phyloP scores from a whole-genome alignment of 2,888 invertebrate genomes.

The Selenia dentaria region DNA sequence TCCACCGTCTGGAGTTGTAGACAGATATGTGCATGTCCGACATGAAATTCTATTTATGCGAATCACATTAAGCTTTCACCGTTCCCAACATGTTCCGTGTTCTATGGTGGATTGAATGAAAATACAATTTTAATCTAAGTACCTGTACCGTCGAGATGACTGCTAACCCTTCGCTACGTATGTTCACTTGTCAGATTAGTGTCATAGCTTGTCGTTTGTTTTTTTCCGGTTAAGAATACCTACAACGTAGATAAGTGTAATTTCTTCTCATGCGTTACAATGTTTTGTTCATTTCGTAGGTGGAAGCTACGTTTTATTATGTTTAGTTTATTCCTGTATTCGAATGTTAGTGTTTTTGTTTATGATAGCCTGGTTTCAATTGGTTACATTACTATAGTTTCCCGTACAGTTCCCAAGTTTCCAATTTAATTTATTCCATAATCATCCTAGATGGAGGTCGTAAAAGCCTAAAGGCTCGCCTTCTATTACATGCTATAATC shows the following conservation, averaged over 20 bases:
- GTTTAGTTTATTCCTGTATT: too few species aligned
- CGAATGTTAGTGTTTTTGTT: too few species aligned
- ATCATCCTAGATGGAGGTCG: too few species aligned
- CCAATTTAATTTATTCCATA: too few species aligned
- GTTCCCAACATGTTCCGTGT: slow-evolving; percentile 52
- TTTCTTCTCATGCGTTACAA: slow-evolving; percentile 18
- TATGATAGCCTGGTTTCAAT: too few species aligned
- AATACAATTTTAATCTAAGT: slow-evolving; percentile 48
- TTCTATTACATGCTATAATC: too few species aligned
- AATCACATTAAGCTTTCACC: slow-evolving; percentile 65
- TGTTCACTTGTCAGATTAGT: slow-evolving; percentile 28
- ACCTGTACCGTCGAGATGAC: slow-evolving; percentile 21
- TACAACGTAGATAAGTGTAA: slow-evolving; percentile 1
- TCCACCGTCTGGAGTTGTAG: slow-evolving; percentile 34
- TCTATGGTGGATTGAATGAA: slow-evolving; percentile 50
- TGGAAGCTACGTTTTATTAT: too few species aligned
- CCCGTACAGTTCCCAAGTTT: too few species aligned
- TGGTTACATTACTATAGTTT: too few species aligned
- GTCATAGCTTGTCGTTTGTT: slow-evolving; percentile 20
- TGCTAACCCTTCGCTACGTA: slow-evolving; percentile 21
- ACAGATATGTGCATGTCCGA: slow-evolving; percentile 46
- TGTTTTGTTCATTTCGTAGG: slow-evolving; percentile 5
- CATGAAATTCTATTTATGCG: slow-evolving; percentile 68
- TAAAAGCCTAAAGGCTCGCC: too few species aligned
- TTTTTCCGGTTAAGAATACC: slow-evolving; percentile 12